Evolutionary conservation across 2,888 invertebrate species (phyloP).

Genomic region (Eupelmus urozonus): DNA sequence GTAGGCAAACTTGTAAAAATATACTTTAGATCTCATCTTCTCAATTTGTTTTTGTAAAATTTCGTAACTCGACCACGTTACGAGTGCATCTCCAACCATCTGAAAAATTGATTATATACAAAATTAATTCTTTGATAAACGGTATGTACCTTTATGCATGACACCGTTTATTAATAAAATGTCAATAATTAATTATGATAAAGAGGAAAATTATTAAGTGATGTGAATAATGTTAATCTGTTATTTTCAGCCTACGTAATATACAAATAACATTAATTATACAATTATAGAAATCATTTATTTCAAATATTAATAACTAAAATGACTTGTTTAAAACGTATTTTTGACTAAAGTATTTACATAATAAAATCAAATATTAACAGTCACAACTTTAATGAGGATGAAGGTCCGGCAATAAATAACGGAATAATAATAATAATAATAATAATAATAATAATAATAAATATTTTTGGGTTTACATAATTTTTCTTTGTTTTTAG

Average conservation of each 20-base stretch:
- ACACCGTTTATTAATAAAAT: too few relatives aligned
- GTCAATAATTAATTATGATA: background rate
- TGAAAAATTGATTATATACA: constrained; percentile 50
- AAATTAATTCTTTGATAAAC: background rate
- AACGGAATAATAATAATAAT: too few relatives aligned
- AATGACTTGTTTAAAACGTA: background rate
- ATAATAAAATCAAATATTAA: too few relatives aligned
- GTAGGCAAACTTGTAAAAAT: constrained; percentile 68
- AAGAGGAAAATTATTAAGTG: background rate
- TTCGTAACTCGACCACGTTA: constrained; percentile 63
- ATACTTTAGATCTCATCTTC: constrained; percentile 66
- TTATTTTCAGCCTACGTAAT: too few relatives aligned
- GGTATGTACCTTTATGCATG: background rate
- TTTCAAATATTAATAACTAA: background rate
- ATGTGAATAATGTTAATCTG: background rate
- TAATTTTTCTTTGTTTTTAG: too few relatives aligned
- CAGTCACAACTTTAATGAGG: too few relatives aligned
- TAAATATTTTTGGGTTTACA: too few relatives aligned
- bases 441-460: too few relatives aligned
- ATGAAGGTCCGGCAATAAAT: too few relatives aligned
- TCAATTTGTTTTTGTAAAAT: constrained; percentile 58
- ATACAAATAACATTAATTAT: too few relatives aligned
- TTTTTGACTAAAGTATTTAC: too few relatives aligned
- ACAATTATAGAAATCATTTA: too few relatives aligned
- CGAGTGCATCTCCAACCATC: constrained; percentile 63